Conservation (phyloP, 1,140 invertebrate genomes). For the Euwallacea fornicatus region DNA sequence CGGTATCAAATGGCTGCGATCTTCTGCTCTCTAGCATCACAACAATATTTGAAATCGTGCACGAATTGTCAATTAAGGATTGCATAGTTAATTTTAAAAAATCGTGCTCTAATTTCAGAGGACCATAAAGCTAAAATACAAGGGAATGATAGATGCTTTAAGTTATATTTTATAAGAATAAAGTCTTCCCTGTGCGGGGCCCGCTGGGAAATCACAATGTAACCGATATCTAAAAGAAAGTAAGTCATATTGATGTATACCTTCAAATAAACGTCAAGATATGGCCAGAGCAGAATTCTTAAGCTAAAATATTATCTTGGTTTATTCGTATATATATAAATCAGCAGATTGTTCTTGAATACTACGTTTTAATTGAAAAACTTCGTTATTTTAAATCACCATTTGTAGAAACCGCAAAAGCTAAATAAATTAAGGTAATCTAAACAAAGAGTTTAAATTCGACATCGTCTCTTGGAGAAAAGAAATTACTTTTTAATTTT, state of each 20-base stretch:
- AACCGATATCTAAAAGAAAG: constrained; percentile 5
- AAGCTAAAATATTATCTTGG: neutral
- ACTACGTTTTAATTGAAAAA: constrained; percentile 9
- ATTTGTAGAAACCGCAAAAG: constrained; percentile 13
- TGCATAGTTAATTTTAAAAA: no score
- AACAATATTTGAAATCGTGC: no score
- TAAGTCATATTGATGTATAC: constrained; percentile 19
- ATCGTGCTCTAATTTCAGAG: no score
- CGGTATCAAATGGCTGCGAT: no score
- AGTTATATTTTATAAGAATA: no score
- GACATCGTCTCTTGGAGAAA: neutral
- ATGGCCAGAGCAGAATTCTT: neutral
- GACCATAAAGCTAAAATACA: no score
- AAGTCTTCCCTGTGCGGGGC: no score
- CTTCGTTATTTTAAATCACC: constrained; percentile 6
- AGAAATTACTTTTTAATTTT: constrained; percentile 26
- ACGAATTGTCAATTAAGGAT: no score
- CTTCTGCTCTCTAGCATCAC: no score
- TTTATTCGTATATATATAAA: neutral
- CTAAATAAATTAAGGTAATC: constrained; percentile 15
- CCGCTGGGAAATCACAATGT: no score
- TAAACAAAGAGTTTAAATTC: constrained; percentile 17
- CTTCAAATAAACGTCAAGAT: constrained; percentile 14
- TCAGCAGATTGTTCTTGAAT: no score
- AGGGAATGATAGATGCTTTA: no score